Evolutionary conservation across 2,113 vertebrate genomes (phyloP), one percentile per base, ranked within the genome.

Genomic region (Pardalotus punctatus): DNA sequence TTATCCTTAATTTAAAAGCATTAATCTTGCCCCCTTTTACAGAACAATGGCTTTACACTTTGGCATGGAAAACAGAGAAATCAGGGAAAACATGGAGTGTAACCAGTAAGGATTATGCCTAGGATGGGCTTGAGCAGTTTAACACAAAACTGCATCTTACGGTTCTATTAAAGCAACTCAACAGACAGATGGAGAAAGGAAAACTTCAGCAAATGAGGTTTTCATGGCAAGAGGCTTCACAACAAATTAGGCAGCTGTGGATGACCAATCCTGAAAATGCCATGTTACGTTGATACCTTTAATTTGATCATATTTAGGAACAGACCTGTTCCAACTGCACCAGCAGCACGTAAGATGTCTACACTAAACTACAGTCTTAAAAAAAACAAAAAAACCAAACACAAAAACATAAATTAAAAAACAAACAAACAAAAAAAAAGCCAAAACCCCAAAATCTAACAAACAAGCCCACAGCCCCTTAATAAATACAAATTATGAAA

Each of bases 281-380:
- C 27, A 20, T 12, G 16, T 66, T 31, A 24, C 60, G 20, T 19
- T 7, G 2, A 42, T 43, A 76, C 6, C 22, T 43, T 80, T 33
- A 9, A 40, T 45, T 57, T 43, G 18, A 79, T 31, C 27, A 10
- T 21, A 28, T 16, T 51, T 80, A 12, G 24, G 29, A 87, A 45
- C 3, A 69, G 28, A 65, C 3, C 22, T 40, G 11, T 38, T 36
- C 31, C 50, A 71, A 66, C 5, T 64, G 40, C 33, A 58, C 20
- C 29, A 31, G 54, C 6, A 42, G 19, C 12, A 51, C 0, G 0
- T 4, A 31, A 61, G 6, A 33, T 5, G 8, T 23, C 58, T 48
- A 62, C 7, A 6, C 8, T 60, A 60, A 67, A 77, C 6, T 25
- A 47, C 2, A 36, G 4, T 27, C 31, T 42, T n/a, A 23, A 61